Percentiles rank a stretch among this genome's conserved stretches.
phyloP scores from a whole-genome alignment of 2,888 invertebrate species.

The Bugula neritina region DNA sequence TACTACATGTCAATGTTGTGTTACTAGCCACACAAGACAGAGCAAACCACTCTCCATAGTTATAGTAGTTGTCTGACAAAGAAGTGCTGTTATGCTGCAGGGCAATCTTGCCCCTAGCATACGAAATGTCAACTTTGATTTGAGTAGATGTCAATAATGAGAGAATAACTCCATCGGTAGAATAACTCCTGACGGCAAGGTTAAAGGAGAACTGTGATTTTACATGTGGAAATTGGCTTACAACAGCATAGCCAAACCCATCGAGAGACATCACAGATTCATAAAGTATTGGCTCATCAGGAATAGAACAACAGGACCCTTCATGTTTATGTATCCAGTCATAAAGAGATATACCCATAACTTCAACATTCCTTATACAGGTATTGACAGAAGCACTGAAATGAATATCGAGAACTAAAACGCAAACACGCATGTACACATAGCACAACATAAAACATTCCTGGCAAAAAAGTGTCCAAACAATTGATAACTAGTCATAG shows the following conservation, averaged over 20 bases:
- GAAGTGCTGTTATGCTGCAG: background rate
- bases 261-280: background rate
- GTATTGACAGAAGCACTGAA: background rate
- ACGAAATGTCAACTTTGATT: background rate
- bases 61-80: background rate
- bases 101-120: background rate
- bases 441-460: too few species aligned
- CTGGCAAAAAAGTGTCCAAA: too few species aligned
- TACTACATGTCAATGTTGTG: background rate
- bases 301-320: background rate
- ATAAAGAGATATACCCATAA: background rate
- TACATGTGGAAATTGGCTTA: background rate
- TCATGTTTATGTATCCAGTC: background rate
- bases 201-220: background rate
- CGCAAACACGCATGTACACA: too few species aligned
- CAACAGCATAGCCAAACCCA: conserved; percentile 3
- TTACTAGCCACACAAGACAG: background rate
- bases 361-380: background rate
- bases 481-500: too few species aligned
- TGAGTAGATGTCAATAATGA: background rate
- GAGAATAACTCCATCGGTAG: background rate
- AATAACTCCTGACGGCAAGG: background rate
- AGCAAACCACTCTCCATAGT: background rate
- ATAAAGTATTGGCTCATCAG: background rate
- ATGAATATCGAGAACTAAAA: too few species aligned